Evolutionary conservation across 2,113 vertebrate species (phyloP), one percentile per base, ranked within the genome.

Genomic region (Lycaon pictus): DNA sequence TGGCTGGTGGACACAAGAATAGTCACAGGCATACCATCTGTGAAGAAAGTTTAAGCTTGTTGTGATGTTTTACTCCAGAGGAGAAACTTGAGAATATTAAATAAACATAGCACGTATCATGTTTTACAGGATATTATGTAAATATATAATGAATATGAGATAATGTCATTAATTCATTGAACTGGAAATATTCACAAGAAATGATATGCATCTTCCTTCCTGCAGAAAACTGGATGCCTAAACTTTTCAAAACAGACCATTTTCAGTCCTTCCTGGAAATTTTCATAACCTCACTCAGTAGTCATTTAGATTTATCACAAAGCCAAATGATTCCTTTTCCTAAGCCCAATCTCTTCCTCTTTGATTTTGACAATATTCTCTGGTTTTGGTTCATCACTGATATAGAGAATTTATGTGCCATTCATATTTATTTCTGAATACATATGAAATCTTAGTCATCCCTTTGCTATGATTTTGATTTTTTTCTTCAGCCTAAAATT

Each of bases 11-110:
- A 62, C 22, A 79, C 13, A 83, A 96, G 80, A 93, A 63, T 96
- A 43, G 71, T 65, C 55, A 77, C 88, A 96, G 62, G 11, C 10
- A 29, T 43, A 55, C 13, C 16, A 65, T 71, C 35, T 93, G 12
- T 63, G 27, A 71, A 32, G 67, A 90, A 96, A 95, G 29, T 82
- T 95, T 32, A 90, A 96, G 72, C 15, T 23, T 94, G 20, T 81
- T 79, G n/a, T 74, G 58, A 79, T 48, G 62, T 82, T 95, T 94
- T 77, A 81, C 23, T 84, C 27, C 37, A 77, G 10, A 79, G 56
- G 23, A 85, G 48, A 93, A 87, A 67, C 8, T 85, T 79, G 56
- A 93, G 71, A 89, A 23, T 79, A 79, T 86, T 58, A 79, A 95
- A 25, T 88, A 93, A 93, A 72, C 37, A 20, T n/a, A 69, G 37